These are phyloP conservation scores for Rhopalosiphum padi DNA, from an alignment of 1,140 invertebrate species.

Conservation along the genomic window DNA sequence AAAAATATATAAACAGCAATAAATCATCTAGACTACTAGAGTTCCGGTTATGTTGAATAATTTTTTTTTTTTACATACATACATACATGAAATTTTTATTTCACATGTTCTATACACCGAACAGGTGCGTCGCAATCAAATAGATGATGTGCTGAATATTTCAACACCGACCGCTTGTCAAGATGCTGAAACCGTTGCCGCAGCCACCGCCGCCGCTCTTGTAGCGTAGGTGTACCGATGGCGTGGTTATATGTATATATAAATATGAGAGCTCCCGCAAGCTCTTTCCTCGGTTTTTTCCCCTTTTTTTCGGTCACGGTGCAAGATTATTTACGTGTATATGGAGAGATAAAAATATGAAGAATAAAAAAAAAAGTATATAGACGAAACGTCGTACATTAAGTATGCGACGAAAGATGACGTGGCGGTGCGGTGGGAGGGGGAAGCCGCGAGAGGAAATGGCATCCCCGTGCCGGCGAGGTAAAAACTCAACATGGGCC, in stretches of 20 bases:
- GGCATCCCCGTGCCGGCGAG: neutral
- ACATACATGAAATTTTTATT: conserved; percentile 23
- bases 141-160: conserved; percentile 43
- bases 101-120: neutral
- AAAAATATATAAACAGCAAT: conserved; percentile 14
- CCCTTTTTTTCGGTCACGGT: conserved; percentile 11
- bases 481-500: conserved; percentile 13
- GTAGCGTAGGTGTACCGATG: neutral
- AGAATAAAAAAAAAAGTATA: neutral
- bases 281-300: neutral
- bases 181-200: conserved; percentile 14
- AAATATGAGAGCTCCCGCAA: neutral
- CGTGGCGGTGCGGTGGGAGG: neutral
- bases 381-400: conserved; percentile 45
- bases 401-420: conserved; percentile 18
- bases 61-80: neutral
- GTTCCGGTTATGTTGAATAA: conserved; percentile 24
- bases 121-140: conserved; percentile 44
- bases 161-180: conserved; percentile 43
- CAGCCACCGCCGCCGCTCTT: neutral
- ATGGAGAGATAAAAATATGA: conserved; percentile 23
- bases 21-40: conserved; percentile 15
- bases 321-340: conserved; percentile 27
- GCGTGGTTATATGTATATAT: neutral
- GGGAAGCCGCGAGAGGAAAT: neutral